phyloP scores from a whole-genome alignment of 2,888 invertebrate genomes.

The Sarcophaga variegata region DNA sequence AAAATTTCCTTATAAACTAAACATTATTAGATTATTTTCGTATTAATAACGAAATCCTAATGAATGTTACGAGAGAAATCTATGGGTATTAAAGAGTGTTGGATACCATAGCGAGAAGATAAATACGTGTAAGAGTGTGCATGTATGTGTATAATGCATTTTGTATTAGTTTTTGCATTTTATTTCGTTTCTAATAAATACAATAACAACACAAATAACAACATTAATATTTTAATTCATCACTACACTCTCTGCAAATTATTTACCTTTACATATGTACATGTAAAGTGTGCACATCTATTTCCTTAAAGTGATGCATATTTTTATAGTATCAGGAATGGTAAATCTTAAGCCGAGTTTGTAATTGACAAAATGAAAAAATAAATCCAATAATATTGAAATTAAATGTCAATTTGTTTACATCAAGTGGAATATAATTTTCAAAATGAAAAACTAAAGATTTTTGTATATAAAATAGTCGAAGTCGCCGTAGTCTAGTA shows the following conservation, averaged over 20 bases:
- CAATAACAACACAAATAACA: slow-evolving; percentile 9
- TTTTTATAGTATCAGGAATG: neutral
- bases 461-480: no score
- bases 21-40: slow-evolving; percentile 71
- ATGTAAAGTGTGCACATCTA: neutral
- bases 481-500: no score
- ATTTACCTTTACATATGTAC: neutral
- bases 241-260: slow-evolving; percentile 5
- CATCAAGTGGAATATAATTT: no score
- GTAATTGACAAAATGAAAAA: neutral
- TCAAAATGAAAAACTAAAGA: no score
- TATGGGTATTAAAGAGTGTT: neutral
- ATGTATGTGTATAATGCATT: slow-evolving; percentile 7
- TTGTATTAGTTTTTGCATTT: neutral
- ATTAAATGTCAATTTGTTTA: neutral
- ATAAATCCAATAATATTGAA: neutral
- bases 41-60: slow-evolving; percentile 55
- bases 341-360: neutral
- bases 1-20: slow-evolving; percentile 64
- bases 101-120: neutral
- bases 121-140: neutral
- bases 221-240: neutral
- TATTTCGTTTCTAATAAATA: slow-evolving; percentile 9
- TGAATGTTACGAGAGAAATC: slow-evolving; percentile 20
- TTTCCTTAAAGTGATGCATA: slow-evolving; percentile 11